Percentiles rank a stretch among this genome's conserved stretches.
Conservation (phyloP, 2,797 vertebrate genomes). For the Hydrolagus colliei region DNA sequence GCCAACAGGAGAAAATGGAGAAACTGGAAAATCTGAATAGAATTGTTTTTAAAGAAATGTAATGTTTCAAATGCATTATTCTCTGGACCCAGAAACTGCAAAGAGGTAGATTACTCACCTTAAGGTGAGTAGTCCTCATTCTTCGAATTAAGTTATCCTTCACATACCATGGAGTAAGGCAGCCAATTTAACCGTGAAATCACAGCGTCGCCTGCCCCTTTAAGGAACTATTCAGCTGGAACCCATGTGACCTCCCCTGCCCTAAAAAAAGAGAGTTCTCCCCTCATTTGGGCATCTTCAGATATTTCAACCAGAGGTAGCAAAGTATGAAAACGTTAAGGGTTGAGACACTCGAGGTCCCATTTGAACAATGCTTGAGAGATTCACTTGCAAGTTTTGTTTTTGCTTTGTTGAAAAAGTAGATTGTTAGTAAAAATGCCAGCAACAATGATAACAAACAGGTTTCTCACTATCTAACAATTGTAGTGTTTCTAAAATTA, state of each 20-base stretch:
- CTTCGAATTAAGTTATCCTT: neutral
- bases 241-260: neutral
- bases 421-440: neutral
- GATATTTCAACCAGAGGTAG: neutral
- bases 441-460: neutral
- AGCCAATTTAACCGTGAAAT: conserved; percentile 4
- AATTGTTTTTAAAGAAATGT: conserved; percentile 9
- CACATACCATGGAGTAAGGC: neutral
- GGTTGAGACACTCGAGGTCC: neutral
- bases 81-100: neutral
- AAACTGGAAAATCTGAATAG: neutral
- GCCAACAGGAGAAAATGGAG: no score
- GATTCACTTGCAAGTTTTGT: neutral
- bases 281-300: conserved; percentile 2
- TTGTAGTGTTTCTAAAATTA: neutral
- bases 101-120: neutral
- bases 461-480: neutral
- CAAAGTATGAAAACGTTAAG: neutral
- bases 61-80: neutral
- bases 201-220: neutral
- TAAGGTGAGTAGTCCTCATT: neutral
- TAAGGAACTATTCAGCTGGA: neutral
- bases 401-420: conserved; percentile 1
- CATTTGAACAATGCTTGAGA: neutral
- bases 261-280: neutral